Base-by-base conservation (phyloP, 2,113 vertebrate genomes). In the Pao palembangensis region DNA sequence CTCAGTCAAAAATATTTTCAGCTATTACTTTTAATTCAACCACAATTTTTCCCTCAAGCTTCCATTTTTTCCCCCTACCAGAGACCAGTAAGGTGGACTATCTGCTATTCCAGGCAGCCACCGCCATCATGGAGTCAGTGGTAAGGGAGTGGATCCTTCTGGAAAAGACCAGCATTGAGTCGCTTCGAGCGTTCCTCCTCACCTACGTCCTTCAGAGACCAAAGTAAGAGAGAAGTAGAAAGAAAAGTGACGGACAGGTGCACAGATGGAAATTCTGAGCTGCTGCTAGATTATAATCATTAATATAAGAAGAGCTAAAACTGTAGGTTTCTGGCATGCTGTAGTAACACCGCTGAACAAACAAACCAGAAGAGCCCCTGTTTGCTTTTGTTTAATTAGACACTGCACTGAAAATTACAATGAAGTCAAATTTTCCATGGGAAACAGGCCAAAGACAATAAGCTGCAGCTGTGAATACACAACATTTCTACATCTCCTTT, bases 51-150 rank as follows among this genome's bases (percentile, higher is more conserved):
- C 1, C 2, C 12, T 31, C 5, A 4, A 15, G 0, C 13, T 18
- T 42, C 41, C 23, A 1, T 0, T 1, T 16, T 0, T 1, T 16
- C 20, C 5, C 18, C 8, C 20, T 50, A 44, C 38, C 93, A 99
- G 97, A 99, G 93, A 99, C 96, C 71, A 99, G 97, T 89, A 98
- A 98, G 88, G 97, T 98, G 92, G 97, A 99, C 85, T 99, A 99
- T 82, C 96, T 99, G 79, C 93, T 99, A 84, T 98, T 99, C 81
- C 95, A 99, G 93, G 96, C 96, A 51, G 96, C 96, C 79, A 98
- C 97, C 1, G 95, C 96, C 12, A 88, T 99, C 86, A 99, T 99
- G 97, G 96, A 99, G 92, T 96, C 97, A 0, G 97, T 96, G 75
- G 96, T 99, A 59, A 91, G 97, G 67, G 96, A 99, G 88, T 99